These are phyloP conservation scores for Diorhabda sublineata DNA, from an alignment of 1,140 invertebrate genomes.

Conservation along the genomic window DNA sequence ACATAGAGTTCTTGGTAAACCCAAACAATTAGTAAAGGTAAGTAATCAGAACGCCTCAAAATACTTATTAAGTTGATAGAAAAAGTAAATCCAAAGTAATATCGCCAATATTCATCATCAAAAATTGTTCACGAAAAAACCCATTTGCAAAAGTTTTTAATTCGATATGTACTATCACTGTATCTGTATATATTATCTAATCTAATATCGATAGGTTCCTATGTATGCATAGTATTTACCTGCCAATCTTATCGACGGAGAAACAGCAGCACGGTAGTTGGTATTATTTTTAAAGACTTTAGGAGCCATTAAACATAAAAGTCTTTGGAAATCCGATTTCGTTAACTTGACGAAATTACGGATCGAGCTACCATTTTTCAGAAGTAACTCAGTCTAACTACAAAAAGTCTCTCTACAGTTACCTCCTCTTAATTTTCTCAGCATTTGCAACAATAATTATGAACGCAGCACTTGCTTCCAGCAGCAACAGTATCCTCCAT, in stretches of 20 bases:
- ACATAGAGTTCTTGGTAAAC: too few species aligned
- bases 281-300: constrained; percentile 8
- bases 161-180: too few species aligned
- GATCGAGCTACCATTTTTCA: constrained; percentile 23
- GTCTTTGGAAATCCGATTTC: constrained; percentile 21
- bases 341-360: constrained; percentile 24
- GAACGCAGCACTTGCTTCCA: background rate
- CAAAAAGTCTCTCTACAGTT: background rate
- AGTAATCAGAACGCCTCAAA: too few species aligned
- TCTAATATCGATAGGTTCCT: too few species aligned
- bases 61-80: too few species aligned
- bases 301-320: constrained; percentile 17
- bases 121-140: too few species aligned
- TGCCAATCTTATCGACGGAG: background rate
- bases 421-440: background rate
- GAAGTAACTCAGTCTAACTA: constrained; percentile 11
- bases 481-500: background rate
- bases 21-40: too few species aligned
- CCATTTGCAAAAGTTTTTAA: too few species aligned
- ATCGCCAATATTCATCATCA: too few species aligned
- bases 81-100: too few species aligned
- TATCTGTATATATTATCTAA: too few species aligned
- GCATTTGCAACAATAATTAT: background rate
- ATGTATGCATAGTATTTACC: too few species aligned
- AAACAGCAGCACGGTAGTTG: background rate